phyloP scores from a whole-genome alignment of 2,113 vertebrate species.

The Elephas maximus region DNA sequence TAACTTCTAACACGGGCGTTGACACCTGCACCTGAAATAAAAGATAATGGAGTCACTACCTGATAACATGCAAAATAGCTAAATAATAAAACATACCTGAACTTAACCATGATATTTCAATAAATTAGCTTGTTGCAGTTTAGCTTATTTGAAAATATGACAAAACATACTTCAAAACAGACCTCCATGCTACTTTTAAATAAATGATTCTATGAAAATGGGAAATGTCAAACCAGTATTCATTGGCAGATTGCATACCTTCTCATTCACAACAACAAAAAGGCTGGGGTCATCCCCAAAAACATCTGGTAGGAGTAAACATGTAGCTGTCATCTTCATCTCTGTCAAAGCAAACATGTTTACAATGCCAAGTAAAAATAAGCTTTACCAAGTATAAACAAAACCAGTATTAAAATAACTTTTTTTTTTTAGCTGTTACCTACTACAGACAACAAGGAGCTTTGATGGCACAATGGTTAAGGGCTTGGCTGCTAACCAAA shows the following conservation, averaged over 20 bases:
- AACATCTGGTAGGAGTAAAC: constrained; percentile 87
- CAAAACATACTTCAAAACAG: constrained; percentile 1
- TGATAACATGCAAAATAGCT: not conserved
- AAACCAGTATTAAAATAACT: not conserved
- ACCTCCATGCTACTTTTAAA: not conserved
- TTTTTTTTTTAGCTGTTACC: not conserved
- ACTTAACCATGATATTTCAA: not conserved
- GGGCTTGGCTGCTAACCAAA: not conserved
- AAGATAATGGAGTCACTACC: constrained; percentile 5
- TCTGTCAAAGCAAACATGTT: constrained; percentile 83
- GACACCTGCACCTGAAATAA: constrained; percentile 81
- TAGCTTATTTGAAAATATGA: not conserved
- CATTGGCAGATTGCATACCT: constrained; percentile 73
- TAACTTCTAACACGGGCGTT: constrained; percentile 86
- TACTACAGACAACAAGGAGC: not conserved
- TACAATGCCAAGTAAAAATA: constrained; percentile 42
- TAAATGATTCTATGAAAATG: not conserved
- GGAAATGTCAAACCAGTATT: not conserved
- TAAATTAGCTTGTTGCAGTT: not conserved
- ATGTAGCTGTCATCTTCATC: constrained; percentile 88
- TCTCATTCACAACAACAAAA: constrained; percentile 83
- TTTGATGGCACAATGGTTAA: not conserved
- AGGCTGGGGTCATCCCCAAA: constrained; percentile 87
- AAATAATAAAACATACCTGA: not conserved
- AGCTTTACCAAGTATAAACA: not conserved